Evolutionary conservation across 2,888 invertebrate species (phyloP), one percentile per base, ranked within the genome.

Genomic region (Noctua comes): DNA sequence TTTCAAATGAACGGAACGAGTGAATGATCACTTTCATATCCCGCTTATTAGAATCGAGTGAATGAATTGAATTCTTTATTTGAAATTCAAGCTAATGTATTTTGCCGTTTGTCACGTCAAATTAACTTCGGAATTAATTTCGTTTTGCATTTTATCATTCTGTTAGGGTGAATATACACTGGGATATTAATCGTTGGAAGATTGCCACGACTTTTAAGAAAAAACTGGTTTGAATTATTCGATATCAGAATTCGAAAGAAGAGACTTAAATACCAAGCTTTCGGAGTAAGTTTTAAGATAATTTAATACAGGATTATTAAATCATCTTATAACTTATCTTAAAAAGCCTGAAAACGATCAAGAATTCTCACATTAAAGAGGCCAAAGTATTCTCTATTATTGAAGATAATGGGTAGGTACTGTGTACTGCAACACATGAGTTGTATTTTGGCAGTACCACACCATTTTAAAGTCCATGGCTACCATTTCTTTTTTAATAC

Each of bases 21-120:
- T 88, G 89, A 90, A 78, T 84, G 88, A 89, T 90, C 79, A 80
- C 88, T 83, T 89, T 88, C 89, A 89, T 87, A 89, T 77, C 81
- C 78, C 83, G 69, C 84, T 88, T 89, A 89, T 88, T 85, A 88
- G 82, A 85, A 85, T 82, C 74, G 79, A 84, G 77, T 85, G 88
- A 88, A 82, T 86, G 84, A 82, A 86, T 84, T 83, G 86, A 86
- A 89, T 86, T 88, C 84, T 87, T 85, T 88, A 85, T 88, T 86
- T 86, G 78, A 85, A 88, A 81, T 83, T 79, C 87, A 77, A 80
- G 72, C 77, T 82, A 76, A 82, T 82, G 75, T 68, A 71, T 86
- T 86, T 83, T 72, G 74, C 72, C 71, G 76, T 81, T 76, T 83
- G 78, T 83, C 81, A 84, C 81, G 79, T 81, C 86, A 87, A 84